These are phyloP conservation scores for Plectrocnemia conspersa DNA, from an alignment of 1,140 invertebrate species.

Conservation along the genomic window DNA sequence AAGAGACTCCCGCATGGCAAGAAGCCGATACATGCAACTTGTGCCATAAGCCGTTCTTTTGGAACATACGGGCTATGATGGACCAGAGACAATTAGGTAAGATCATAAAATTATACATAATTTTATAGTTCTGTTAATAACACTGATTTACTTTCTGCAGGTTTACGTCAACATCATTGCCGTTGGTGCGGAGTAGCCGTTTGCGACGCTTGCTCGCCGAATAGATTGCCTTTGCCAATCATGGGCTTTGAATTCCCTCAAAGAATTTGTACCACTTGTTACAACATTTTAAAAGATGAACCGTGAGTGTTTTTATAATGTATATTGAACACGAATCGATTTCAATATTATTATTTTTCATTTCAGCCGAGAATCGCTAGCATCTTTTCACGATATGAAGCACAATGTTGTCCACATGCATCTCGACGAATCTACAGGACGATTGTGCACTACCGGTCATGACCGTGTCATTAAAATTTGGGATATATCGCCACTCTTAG, in stretches of 20 bases:
- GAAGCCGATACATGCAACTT: constrained; percentile 91
- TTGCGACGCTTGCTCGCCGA: constrained; percentile 86
- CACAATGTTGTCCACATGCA: constrained; percentile 86
- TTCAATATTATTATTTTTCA: constrained; percentile 16
- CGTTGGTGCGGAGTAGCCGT: constrained; percentile 88
- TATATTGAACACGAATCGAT: neutral
- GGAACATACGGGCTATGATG: constrained; percentile 98
- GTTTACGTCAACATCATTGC: constrained; percentile 83
- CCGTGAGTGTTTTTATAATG: constrained; percentile 61
- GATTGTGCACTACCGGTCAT: constrained; percentile 87
- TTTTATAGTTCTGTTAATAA: neutral
- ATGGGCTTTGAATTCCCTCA: constrained; percentile 99
- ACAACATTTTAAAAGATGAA: constrained; percentile 72
- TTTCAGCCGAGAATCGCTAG: constrained; percentile 79
- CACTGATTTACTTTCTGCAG: constrained; percentile 37
- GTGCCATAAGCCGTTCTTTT: constrained; percentile 94
- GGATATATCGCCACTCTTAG: constrained; percentile 29
- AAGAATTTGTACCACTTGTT: constrained; percentile 90
- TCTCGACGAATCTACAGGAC: constrained; percentile 79
- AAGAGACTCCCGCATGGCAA: constrained; percentile 91
- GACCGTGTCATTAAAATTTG: constrained; percentile 89
- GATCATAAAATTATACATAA: constrained; percentile 17
- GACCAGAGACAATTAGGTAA: constrained; percentile 88
- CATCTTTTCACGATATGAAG: constrained; percentile 92
- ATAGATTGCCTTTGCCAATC: constrained; percentile 81